A percentile compares a stretch with the other conserved stretches of the same genome.
Conservation (phyloP, 2,113 vertebrate species). For the Grus americana region DNA sequence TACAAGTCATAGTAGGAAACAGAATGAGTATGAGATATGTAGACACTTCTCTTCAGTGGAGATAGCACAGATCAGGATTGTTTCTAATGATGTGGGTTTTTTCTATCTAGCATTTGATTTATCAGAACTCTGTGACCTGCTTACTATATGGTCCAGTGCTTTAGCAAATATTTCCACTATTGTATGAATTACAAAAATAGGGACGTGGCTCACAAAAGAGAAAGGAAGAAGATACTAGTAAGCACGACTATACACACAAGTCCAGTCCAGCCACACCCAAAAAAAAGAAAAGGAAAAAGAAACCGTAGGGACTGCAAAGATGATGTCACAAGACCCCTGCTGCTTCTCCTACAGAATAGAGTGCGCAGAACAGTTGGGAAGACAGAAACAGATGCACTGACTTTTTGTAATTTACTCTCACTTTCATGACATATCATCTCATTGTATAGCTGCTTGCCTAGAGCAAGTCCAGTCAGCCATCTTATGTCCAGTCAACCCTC, state of each 20-base stretch:
- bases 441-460: neutral
- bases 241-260: neutral
- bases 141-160: neutral
- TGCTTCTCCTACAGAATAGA: neutral
- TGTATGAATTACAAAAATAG: neutral
- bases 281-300: neutral
- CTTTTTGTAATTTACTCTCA: neutral
- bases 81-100: neutral
- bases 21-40: neutral
- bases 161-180: neutral
- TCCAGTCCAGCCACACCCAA: neutral
- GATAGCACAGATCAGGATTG: neutral
- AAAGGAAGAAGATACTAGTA: neutral
- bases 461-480: neutral
- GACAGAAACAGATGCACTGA: neutral
- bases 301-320: neutral
- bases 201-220: neutral
- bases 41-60: neutral
- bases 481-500: neutral
- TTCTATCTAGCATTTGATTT: neutral
- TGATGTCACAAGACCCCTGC: neutral
- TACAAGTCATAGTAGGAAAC: neutral
- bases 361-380: neutral
- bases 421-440: neutral
- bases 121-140: neutral